Base-by-base conservation (phyloP, 2,888 invertebrate species). In the Drosophila acutilabella region DNA sequence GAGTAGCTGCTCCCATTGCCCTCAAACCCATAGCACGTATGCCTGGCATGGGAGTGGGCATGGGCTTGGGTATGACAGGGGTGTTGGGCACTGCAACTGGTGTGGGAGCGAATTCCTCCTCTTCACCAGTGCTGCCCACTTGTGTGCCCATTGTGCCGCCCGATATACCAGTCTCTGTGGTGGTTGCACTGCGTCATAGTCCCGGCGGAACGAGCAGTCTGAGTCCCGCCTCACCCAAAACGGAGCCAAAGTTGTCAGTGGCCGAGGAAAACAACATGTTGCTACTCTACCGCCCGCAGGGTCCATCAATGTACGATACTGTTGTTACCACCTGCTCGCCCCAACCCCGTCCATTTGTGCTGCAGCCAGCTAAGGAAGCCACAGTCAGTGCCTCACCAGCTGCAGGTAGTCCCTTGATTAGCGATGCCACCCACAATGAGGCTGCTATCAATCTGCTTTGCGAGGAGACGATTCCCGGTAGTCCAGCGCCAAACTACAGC, bases 401-500 rank as follows among this genome's bases (percentile, higher is more conserved):
- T 2, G 78, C 76, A 4, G 50, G 64, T 51, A 80, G 74, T 40
- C 82, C 82, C 0, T 8, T 85, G 13, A 85, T 75, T 23, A 58
- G 60, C 56, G 82, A 82, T 23, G 91, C 88, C 54, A 89, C 90
- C 48, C 90, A 90, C 74, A 77, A 83, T 73, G 96, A 96, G 91
- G 95, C 75, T 6, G 64, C 95, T 75, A 95, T 95, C 77, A 96
- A 96, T 59, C 91, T 98, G 77, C 93, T 97, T 11, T 98, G 98
- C 91, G 97, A 97, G 91, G 98, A 98, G 93, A 97, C 97, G 26
- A 97, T 98, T 89, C 98, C 97, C 0, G 96, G 97, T 20, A 97
- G 97, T 90, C 97, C 97, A 4, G 96, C 96, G 48, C 96, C 96
- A 0, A 89, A 95, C 20, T 50, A 91, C 91, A 80, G 70, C 68